Percentiles rank a stretch among this genome's conserved stretches.
These are phyloP conservation scores for Gymnoscopelus microlampas DNA, from an alignment of 2,797 vertebrate species.

Conservation along the genomic window DNA sequence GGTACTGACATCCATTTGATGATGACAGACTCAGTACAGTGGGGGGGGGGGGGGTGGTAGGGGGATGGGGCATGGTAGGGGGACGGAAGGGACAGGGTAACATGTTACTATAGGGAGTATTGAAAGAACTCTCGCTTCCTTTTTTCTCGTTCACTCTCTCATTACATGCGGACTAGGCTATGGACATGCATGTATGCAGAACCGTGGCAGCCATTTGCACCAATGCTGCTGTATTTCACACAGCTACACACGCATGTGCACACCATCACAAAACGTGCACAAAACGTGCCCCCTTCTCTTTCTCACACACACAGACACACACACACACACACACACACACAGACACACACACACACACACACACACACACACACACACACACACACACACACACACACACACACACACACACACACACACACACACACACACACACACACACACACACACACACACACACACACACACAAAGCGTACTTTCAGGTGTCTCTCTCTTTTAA, in stretches of 20 bases:
- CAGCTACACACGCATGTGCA: slow-evolving; percentile 17
- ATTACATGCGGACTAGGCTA: slow-evolving; percentile 39
- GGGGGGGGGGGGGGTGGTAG: slow-evolving; percentile 27
- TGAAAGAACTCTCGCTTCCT: slow-evolving; percentile 17
- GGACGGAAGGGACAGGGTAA: slow-evolving; percentile 22
- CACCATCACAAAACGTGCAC: slow-evolving; percentile 39
- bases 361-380: slow-evolving; percentile 20
- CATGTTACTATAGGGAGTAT: slow-evolving; percentile 2
- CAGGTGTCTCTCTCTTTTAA: too few species aligned
- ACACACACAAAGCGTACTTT: slow-evolving; percentile 15
- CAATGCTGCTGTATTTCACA: slow-evolving; percentile 16
- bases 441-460: slow-evolving; percentile 25
- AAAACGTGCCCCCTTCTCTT: slow-evolving; percentile 32
- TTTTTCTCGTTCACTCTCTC: slow-evolving; percentile 17
- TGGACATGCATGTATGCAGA: slow-evolving; percentile 44
- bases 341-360: slow-evolving; percentile 21
- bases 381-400: slow-evolving; percentile 22
- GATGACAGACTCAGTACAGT: slow-evolving; percentile 35
- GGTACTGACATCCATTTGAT: slow-evolving; percentile 34
- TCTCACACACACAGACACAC: slow-evolving; percentile 26
- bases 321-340: slow-evolving; percentile 16
- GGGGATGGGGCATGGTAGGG: slow-evolving; percentile 35
- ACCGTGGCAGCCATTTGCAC: slow-evolving; percentile 9
- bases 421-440: slow-evolving; percentile 14
- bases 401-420: slow-evolving; percentile 24